Evolutionary conservation across 2,113 vertebrate genomes (phyloP), one percentile per base, ranked within the genome.

Genomic region (Coracopsis vasa): DNA sequence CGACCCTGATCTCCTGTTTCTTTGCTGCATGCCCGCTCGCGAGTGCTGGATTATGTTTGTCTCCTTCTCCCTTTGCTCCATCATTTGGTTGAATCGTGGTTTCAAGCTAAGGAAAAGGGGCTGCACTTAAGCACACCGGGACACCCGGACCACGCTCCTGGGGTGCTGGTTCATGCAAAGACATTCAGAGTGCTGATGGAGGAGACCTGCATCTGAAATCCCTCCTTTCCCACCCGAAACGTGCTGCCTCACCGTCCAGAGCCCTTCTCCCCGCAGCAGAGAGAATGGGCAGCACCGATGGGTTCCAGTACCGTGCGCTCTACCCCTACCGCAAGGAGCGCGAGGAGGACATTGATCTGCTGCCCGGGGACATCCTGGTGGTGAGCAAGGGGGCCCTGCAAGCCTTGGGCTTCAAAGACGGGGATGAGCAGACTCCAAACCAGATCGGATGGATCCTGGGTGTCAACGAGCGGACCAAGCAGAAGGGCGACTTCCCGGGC

Each of bases 401-500:
- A 95, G 98, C 98, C 3, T 97, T 98, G 82, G 98, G 99, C 82
- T 98, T 98, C 96, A 98, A 98, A 29, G 99, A 99, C 2, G 99
- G 99, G 10, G 98, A 98, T 0, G 99, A 98, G 95, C 98, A 98
- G 97, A 98, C 95, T 44, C 99, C 99, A 0, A 98, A 99, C 64
- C 97, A 61, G 12, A 98, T 99, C 7, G 99, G 99, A 73, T 99
- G 99, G 99, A 99, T 99, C 88, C 97, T 99, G 21, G 99, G 99
- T 0, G 97, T 99, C 98, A 99, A 99, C 1, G 98, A 99, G 93
- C 98, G 99, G 81, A 99, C 99, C 53, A 99, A 99, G 88, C 99
- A 99, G 97, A 99, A 99, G 37, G 99, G 99, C 0, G 99, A 99
- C 96, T 99, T 99, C 72, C 99, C 99, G 0, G 99, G 99, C 86